Evolutionary conservation across 2,797 vertebrate species (phyloP), one percentile per base, ranked within the genome.

Genomic region (Carapus acus): DNA sequence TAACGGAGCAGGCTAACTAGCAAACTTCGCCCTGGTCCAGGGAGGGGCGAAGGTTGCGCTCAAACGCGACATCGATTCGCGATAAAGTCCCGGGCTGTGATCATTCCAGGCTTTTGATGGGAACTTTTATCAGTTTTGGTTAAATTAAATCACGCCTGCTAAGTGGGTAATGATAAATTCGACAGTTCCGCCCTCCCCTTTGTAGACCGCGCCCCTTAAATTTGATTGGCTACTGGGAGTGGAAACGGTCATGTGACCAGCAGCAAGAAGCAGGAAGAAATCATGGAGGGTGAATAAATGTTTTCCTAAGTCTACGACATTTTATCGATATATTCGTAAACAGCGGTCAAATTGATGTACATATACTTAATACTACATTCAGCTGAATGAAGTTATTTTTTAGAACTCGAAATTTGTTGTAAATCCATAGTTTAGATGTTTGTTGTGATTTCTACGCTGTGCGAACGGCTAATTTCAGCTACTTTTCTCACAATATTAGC

Each of bases 201-300:
- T 1, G 0, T 1, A 11, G 13, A 2, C 13, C 18, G 23, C 65
- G 45, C 67, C 56, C 18, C 55, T 29, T n/a, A 0, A 0, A 9
- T 27, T 27, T 71, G 58, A 85, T 83, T 85, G 78, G 80, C 34
- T 58, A 41, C 9, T 37, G 0, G 0, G 1, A 1, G 42, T 1
- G 33, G 61, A 61, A 38, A 24, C 14, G 2, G 14, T 82, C 81
- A 81, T 3, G 49, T 82, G 78, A 82, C 50, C 1, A 11, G 1
- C 12, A 2, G 13, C 12, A 14, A 8, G 6, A 66, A 60, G 7
- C 69, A 69, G 59, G 74, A 81, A 81, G 71, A 4, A 2, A 1
- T 29, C 29, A 47, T 0, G 7, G 23, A 14, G 43, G 60, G 80
- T 75, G 63, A 77, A 79, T n/a, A 75, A 29, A 41, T 38, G n/a